These are phyloP conservation scores for Orthosia gracilis DNA, from an alignment of 2,888 invertebrate species.

Conservation along the genomic window DNA sequence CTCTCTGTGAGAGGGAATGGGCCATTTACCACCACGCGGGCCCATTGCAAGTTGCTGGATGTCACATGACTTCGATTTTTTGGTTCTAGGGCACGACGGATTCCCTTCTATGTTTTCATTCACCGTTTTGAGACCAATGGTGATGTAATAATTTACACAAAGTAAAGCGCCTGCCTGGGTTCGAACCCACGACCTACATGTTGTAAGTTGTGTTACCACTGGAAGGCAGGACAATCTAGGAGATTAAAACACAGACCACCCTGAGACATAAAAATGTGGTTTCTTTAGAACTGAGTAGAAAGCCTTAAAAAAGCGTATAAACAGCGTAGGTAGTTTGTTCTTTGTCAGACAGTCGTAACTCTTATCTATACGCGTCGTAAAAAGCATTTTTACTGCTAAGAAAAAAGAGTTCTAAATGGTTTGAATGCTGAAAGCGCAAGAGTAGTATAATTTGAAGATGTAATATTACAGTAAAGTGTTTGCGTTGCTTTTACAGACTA, in stretches of 20 bases:
- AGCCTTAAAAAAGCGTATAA: conserved; percentile 34
- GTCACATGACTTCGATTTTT: no score
- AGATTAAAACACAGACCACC: background rate
- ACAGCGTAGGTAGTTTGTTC: conserved; percentile 27
- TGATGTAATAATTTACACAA: no score
- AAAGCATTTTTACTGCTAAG: conserved; percentile 47
- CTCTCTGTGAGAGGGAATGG: no score
- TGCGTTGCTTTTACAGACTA: conserved; percentile 36
- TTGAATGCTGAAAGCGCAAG: conserved; percentile 2
- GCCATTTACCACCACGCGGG: no score
- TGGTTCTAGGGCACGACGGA: no score
- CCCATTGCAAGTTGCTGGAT: no score
- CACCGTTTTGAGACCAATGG: no score
- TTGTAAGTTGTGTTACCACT: no score
- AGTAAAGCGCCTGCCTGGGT: no score
- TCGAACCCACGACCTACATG: no score
- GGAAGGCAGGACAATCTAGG: no score
- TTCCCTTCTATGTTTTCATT: no score
- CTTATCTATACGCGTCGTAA: conserved; percentile 43
- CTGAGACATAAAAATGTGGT: conserved; percentile 19
- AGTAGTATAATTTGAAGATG: conserved; percentile 29
- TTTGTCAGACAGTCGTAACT: conserved; percentile 55
- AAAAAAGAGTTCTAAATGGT: conserved; percentile 47
- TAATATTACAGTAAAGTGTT: conserved; percentile 36
- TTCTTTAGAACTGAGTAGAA: conserved; percentile 6